Conservation (phyloP, 2,797 vertebrate species). For the Cynodonichthys magdalenae region DNA sequence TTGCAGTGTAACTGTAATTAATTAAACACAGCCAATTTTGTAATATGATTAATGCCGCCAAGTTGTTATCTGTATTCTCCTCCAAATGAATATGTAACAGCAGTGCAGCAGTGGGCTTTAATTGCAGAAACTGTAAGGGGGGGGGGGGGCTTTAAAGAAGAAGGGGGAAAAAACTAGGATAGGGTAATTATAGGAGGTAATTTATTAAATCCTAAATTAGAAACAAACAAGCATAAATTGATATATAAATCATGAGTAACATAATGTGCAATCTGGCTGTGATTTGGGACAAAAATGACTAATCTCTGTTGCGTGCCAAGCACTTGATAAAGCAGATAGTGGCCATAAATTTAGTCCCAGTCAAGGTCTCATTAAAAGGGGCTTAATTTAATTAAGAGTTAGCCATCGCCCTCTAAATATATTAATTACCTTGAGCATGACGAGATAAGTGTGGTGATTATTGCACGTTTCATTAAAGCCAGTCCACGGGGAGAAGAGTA, state of each 20-base stretch:
- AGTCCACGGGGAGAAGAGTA: conserved; percentile 88
- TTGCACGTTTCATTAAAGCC: conserved; percentile 94
- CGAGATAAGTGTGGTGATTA: conserved; percentile 95
- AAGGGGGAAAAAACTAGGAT: conserved; percentile 64
- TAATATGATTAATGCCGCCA: conserved; percentile 91
- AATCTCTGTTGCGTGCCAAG: conserved; percentile 89
- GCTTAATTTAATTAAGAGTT: conserved; percentile 97
- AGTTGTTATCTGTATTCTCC: conserved; percentile 88
- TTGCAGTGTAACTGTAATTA: conserved; percentile 83
- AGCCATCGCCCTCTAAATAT: conserved; percentile 91
- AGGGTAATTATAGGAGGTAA: conserved; percentile 90
- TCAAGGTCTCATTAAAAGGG: conserved; percentile 95
- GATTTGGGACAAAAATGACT: conserved; percentile 91
- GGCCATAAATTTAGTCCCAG: conserved; percentile 94
- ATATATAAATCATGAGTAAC: conserved; percentile 93
- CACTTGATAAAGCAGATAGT: conserved; percentile 95
- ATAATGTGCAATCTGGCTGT: conserved; percentile 87
- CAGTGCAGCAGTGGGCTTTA: conserved; percentile 81
- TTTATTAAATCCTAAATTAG: conserved; percentile 88
- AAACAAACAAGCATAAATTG: conserved; percentile 98
- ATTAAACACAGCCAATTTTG: conserved; percentile 84
- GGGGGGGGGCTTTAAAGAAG: conserved; percentile 70
- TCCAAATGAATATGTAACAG: conserved; percentile 87
- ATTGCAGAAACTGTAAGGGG: conserved; percentile 76
- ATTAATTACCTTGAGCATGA: conserved; percentile 99